Evolutionary conservation across 2,113 vertebrate genomes (phyloP).

Genomic region (Eurypyga helias): DNA sequence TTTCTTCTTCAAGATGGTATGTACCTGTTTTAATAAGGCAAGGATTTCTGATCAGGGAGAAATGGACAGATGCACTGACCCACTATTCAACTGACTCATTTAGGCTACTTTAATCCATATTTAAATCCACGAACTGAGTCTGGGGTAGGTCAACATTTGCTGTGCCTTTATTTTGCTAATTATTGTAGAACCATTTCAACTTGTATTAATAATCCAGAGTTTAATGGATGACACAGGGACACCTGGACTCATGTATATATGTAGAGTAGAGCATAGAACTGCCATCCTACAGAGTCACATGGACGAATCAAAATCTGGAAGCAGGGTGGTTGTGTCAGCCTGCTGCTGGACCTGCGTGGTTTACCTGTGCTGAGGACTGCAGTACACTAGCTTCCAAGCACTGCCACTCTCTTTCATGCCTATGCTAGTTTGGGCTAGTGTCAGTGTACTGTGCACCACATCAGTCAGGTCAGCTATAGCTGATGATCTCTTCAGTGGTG

Average conservation of each 20-base stretch:
- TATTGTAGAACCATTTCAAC: background rate
- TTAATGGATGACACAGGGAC: background rate
- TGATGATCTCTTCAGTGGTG: background rate
- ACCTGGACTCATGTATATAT: background rate
- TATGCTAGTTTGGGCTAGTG: fast-evolving
- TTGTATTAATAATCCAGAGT: background rate
- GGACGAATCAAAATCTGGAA: background rate
- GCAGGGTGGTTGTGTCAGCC: background rate
- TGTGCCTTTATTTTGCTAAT: background rate
- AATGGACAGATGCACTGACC: background rate
- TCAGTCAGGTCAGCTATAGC: background rate
- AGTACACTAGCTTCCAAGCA: background rate
- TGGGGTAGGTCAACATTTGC: background rate
- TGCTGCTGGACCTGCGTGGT: background rate
- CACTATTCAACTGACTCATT: background rate
- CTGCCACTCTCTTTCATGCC: background rate
- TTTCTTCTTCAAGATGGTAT: background rate
- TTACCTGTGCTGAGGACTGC: background rate
- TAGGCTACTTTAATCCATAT: background rate
- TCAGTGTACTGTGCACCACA: fast-evolving
- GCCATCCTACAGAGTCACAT: background rate
- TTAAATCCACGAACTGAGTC: background rate
- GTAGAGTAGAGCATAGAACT: background rate
- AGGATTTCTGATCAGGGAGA: background rate
- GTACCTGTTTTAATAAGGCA: background rate